phyloP scores from a whole-genome alignment of 1,140 invertebrate genomes.

The Stratiolaelaps scimitus region DNA sequence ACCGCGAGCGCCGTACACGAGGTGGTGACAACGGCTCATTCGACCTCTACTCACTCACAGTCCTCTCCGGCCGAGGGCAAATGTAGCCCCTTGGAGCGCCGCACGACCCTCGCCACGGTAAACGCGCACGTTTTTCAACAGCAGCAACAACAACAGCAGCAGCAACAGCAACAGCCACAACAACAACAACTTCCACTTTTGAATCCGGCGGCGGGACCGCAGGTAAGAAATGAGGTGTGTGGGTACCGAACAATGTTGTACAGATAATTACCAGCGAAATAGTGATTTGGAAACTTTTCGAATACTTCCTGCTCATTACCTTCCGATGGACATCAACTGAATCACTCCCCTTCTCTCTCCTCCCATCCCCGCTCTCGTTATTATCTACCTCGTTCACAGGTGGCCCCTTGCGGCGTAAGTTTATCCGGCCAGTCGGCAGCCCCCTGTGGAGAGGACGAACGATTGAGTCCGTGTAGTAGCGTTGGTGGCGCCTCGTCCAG shows the following conservation, averaged over 20 bases:
- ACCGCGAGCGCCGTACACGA: neutral
- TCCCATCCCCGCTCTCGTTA: neutral
- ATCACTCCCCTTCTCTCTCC: neutral
- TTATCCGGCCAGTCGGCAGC: too few species aligned
- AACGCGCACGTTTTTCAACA: neutral
- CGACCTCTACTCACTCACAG: too few species aligned
- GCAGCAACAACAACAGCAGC: too few species aligned
- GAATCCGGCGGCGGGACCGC: slow-evolving; percentile 13
- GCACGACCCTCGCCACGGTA: slow-evolving; percentile 7
- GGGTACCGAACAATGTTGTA: neutral
- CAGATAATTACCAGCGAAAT: too few species aligned
- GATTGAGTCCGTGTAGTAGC: slow-evolving; percentile 13
- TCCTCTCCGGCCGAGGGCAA: neutral
- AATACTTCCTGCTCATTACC: too few species aligned
- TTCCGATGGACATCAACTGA: too few species aligned
- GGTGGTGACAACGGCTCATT: too few species aligned
- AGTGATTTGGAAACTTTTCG: too few species aligned
- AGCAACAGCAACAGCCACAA: too few species aligned
- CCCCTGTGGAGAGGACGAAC: neutral
- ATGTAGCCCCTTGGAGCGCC: slow-evolving; percentile 1
- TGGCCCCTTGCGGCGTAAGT: too few species aligned
- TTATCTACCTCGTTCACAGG: too few species aligned
- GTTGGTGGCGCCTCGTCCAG: slow-evolving; percentile 12
- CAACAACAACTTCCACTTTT: neutral
- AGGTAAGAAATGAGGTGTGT: slow-evolving; percentile 1